A percentile compares a stretch with the other conserved stretches of the same genome.
Conservation (phyloP, 1,140 invertebrate genomes). For the Pomacea maculata region DNA sequence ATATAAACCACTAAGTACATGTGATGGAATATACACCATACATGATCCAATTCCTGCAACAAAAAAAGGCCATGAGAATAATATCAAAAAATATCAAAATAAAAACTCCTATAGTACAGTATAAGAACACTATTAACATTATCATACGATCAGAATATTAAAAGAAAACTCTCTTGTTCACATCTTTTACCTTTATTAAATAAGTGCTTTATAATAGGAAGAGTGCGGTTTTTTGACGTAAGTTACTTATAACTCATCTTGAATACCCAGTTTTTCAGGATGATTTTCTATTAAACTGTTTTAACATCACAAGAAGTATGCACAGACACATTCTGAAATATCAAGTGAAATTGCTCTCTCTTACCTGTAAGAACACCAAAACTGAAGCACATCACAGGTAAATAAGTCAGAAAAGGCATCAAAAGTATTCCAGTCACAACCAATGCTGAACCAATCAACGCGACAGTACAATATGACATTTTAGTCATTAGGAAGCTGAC, state of each 20-base stretch:
- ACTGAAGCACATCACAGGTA: constrained; percentile 34
- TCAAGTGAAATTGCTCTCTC: neutral
- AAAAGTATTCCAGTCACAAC: constrained; percentile 33
- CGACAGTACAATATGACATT: constrained; percentile 37
- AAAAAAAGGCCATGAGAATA: neutral
- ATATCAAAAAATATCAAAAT: neutral
- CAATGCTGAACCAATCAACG: constrained; percentile 36
- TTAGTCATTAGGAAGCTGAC: constrained; percentile 44
- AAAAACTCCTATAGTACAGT: no score
- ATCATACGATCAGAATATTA: neutral
- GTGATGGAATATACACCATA: constrained; percentile 53
- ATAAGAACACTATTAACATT: neutral
- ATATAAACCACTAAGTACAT: constrained; percentile 77
- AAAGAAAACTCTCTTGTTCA: neutral
- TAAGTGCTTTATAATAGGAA: no score
- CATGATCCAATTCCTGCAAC: constrained; percentile 51
- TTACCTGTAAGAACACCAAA: constrained; percentile 46
- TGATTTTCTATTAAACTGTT: neutral
- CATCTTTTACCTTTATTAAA: neutral
- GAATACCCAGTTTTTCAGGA: no score
- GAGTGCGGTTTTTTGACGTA: no score
- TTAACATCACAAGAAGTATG: neutral
- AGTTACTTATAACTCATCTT: no score
- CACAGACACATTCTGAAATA: no score
- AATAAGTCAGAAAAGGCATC: constrained; percentile 38